Conservation (phyloP, 2,888 invertebrate genomes). For the Polia nebulosa region DNA sequence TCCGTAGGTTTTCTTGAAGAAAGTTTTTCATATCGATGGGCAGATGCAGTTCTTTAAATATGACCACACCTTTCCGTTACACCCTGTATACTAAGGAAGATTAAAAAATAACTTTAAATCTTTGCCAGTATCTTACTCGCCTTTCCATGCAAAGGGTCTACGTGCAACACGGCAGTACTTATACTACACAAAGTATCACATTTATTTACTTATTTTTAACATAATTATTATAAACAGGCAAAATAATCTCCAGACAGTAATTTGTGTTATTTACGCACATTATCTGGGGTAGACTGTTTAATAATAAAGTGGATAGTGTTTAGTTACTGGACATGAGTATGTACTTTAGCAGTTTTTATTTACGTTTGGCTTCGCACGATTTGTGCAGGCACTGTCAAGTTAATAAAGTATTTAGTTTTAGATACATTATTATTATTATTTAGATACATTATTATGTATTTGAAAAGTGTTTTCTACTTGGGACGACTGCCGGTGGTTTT, state of each 20-base stretch:
- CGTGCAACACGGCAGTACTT: not conserved
- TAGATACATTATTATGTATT: too few relatives aligned
- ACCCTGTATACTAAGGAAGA: not conserved
- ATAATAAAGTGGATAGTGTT: conserved; percentile 27
- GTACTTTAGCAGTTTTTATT: too few relatives aligned
- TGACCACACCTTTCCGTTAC: too few relatives aligned
- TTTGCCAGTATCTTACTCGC: not conserved
- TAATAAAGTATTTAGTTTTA: too few relatives aligned
- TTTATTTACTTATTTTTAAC: conserved; percentile 15
- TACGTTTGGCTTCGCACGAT: too few relatives aligned
- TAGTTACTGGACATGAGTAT: conserved; percentile 4
- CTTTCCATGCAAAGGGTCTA: not conserved
- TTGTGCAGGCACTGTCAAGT: too few relatives aligned
- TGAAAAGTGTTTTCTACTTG: too few relatives aligned
- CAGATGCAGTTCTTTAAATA: too few relatives aligned
- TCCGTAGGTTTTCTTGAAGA: too few relatives aligned
- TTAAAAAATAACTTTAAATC: not conserved
- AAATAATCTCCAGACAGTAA: conserved; percentile 34
- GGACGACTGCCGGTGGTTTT: too few relatives aligned
- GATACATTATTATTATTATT: too few relatives aligned
- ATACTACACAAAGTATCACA: not conserved
- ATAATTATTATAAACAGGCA: not conserved
- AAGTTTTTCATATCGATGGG: too few relatives aligned
- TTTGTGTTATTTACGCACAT: conserved; percentile 46
- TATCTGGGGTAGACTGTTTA: conserved; percentile 54